Evolutionary conservation across 1,140 invertebrate genomes (phyloP), one percentile per base, ranked within the genome.

Genomic region (Cotesia chilonis): DNA sequence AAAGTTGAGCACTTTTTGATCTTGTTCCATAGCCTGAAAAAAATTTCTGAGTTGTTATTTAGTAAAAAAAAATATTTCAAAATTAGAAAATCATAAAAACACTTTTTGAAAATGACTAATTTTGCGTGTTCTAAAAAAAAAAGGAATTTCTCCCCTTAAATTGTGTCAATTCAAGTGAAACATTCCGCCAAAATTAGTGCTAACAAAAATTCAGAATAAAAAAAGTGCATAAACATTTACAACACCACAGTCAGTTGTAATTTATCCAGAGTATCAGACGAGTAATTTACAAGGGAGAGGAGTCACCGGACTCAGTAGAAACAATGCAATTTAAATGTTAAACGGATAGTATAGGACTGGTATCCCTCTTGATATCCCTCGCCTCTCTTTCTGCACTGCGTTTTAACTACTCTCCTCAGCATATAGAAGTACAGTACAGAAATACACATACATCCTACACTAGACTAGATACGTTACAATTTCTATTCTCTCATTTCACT

Each of bases 291-390:
- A 51, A 57, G 5, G 14, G 72, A 51, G 59, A 12, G 35, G 17
- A 17, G 76, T 70, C 75, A 74, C 71, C 72, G 71, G 71, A 75
- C 76, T 78, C 79, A 78, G 78, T 78, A 78, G 81, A 81, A 83
- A 82, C 81, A 81, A 81, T 81, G 79, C 78, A 83, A 83, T 82
- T 83, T 80, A 81, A 84, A 84, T 84, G 81, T 82, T 82, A 82
- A 84, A 77, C 81, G 79, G 76, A 28, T 28, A 28, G 28, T 28
- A 28, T 28, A 28, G 28, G 1, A 81, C 69, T 65, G 71, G 66
- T 70, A 61, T 37, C 28, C 54, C 54, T 55, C 4, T 41, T 14
- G 35, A 66, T 37, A 35, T 17, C 51, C 17, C 68, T 52, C 17
- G 47, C 9, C 20, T 36, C 10, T 35, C 63, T 47, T 35, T 4